Conservation (phyloP, 2,113 vertebrate species). For the Chiloscyllium plagiosum region DNA sequence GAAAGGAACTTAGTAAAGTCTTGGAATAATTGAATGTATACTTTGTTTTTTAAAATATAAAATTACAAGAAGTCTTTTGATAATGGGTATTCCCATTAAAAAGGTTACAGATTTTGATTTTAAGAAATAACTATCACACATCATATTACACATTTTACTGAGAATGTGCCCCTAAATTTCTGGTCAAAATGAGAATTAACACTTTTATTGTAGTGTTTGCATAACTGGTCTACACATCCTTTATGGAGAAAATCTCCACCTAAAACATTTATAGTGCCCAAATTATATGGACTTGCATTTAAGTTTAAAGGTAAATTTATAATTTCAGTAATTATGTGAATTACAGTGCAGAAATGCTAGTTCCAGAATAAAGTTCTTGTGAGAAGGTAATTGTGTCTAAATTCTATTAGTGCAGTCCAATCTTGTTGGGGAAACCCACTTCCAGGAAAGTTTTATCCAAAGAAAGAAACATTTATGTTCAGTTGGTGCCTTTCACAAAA, state of each 20-base stretch:
- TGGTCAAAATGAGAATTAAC: not conserved
- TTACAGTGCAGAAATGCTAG: not conserved
- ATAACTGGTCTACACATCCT: not conserved
- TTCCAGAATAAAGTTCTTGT: not conserved
- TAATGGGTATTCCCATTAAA: not conserved
- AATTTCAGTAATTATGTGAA: not conserved
- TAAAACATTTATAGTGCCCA: not conserved
- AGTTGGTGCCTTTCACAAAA: too few relatives aligned
- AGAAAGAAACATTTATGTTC: too few relatives aligned
- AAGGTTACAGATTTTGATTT: not conserved
- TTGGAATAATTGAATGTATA: not conserved
- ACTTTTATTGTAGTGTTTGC: not conserved
- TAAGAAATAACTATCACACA: too few relatives aligned
- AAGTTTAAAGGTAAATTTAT: not conserved
- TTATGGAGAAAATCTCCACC: not conserved
- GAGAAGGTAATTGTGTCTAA: not conserved
- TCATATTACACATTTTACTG: not conserved
- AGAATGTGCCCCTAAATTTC: not conserved
- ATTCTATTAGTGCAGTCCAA: not conserved
- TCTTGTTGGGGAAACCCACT: not conserved
- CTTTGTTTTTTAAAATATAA: not conserved
- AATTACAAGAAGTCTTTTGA: not conserved
- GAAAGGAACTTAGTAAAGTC: not conserved
- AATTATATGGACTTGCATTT: not conserved
- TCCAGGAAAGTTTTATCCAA: too few relatives aligned